A percentile compares a stretch with the other conserved stretches of the same genome.
phyloP scores from a whole-genome alignment of 2,797 vertebrate genomes.

The Tapera naevia region DNA sequence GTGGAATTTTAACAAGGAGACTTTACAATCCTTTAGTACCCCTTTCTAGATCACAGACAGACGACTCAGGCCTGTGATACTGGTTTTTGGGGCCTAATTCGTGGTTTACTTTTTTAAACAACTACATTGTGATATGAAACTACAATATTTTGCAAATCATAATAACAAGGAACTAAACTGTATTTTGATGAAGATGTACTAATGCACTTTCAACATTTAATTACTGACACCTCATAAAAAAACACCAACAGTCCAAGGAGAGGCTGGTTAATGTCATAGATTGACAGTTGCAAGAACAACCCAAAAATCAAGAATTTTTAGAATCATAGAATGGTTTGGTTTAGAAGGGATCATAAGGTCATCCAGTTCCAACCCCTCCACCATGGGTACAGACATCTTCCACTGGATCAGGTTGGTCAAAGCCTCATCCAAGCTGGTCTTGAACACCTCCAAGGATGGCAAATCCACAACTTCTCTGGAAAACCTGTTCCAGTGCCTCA shows the following conservation, averaged over 20 bases:
- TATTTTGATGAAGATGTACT: not conserved
- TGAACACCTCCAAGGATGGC: too few species aligned
- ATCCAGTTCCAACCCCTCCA: too few species aligned
- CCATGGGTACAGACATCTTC: too few species aligned
- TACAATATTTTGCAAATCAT: not conserved
- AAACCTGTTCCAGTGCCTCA: too few species aligned
- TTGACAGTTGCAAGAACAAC: not conserved
- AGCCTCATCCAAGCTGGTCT: too few species aligned
- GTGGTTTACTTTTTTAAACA: not conserved
- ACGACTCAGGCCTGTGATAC: not conserved
- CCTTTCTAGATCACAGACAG: not conserved
- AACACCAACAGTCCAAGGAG: not conserved
- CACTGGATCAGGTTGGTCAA: too few species aligned
- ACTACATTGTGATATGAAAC: not conserved
- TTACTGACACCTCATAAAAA: not conserved
- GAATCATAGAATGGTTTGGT: not conserved
- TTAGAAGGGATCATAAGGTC: too few species aligned
- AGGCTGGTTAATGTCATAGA: not conserved
- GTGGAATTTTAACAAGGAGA: slow-evolving; percentile 25
- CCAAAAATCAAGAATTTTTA: not conserved
- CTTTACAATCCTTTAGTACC: not conserved
- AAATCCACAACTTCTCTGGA: too few species aligned
- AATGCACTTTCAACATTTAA: not conserved
- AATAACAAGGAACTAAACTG: not conserved
- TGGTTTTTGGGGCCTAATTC: not conserved